Evolutionary conservation across 1,140 invertebrate genomes (phyloP).

Genomic region (Coptotermes formosanus): DNA sequence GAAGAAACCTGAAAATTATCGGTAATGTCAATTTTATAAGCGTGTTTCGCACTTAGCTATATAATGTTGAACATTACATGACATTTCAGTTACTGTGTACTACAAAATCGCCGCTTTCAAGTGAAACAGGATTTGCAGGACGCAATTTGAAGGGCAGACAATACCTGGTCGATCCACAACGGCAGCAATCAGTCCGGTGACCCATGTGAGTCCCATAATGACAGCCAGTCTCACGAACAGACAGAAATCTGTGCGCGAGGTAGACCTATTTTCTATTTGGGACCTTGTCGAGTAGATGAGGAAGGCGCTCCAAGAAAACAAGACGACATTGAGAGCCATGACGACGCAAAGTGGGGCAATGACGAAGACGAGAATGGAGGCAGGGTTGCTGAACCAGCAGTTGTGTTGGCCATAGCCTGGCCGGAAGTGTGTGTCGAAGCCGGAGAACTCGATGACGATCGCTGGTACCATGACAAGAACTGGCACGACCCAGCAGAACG

Average conservation of each 20-base stretch:
- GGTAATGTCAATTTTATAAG: no score
- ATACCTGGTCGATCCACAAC: neutral
- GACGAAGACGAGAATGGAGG: neutral
- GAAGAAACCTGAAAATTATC: no score
- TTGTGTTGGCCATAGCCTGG: neutral
- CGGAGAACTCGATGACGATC: neutral
- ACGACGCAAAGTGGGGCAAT: conserved; percentile 48
- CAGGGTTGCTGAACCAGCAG: neutral
- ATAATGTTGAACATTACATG: no score
- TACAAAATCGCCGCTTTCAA: no score
- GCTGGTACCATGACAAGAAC: neutral
- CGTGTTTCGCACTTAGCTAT: no score
- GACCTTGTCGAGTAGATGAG: conserved; percentile 48
- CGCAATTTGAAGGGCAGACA: no score
- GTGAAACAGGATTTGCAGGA: no score
- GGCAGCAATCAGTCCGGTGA: conserved; percentile 52
- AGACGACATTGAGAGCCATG: conserved; percentile 51
- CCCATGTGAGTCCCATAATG: conserved; percentile 58
- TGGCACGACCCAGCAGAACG: neutral
- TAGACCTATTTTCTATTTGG: neutral
- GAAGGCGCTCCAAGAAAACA: conserved; percentile 53
- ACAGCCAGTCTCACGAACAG: conserved; percentile 58
- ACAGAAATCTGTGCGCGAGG: conserved; percentile 46
- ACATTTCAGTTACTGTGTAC: no score
- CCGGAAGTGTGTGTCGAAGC: neutral